Conservation (phyloP, 2,888 invertebrate genomes). For the Deilephila porcellus region DNA sequence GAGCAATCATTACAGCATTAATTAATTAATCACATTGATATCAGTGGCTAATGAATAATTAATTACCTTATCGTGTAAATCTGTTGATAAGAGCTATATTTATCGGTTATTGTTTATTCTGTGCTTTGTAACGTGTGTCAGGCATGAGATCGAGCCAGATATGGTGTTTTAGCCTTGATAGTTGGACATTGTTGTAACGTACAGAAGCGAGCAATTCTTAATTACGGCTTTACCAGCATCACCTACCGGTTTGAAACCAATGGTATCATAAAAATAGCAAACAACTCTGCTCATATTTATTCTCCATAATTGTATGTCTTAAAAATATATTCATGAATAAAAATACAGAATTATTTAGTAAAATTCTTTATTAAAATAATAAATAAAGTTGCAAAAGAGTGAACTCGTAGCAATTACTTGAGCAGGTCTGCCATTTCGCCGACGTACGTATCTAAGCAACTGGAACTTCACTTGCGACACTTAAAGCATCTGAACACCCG, state of each 20-base stretch:
- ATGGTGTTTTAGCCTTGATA: neutral
- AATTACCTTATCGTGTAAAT: neutral
- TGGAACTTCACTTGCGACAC: slow-evolving; percentile 62
- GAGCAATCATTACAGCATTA: neutral
- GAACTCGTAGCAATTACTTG: slow-evolving; percentile 72
- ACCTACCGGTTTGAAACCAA: neutral
- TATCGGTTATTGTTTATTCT: neutral
- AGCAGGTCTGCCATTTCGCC: slow-evolving; percentile 59
- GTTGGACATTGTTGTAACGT: neutral
- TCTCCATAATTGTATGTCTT: neutral
- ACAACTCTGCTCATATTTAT: neutral
- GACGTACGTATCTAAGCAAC: slow-evolving; percentile 50
- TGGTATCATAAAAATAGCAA: neutral
- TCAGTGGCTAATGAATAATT: neutral
- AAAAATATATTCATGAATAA: slow-evolving; percentile 25
- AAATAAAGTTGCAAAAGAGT: slow-evolving; percentile 80
- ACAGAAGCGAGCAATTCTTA: neutral
- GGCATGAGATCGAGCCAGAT: neutral
- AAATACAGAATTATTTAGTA: slow-evolving; percentile 54
- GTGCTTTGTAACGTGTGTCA: neutral
- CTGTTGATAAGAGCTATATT: slow-evolving; percentile 1
- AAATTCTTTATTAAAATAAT: slow-evolving; percentile 83
- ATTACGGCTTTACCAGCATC: neutral
- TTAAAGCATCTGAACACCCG: slow-evolving; percentile 67
- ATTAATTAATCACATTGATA: neutral